phyloP scores from a whole-genome alignment of 1,140 invertebrate genomes.

The Drosophila chauvacae region DNA sequence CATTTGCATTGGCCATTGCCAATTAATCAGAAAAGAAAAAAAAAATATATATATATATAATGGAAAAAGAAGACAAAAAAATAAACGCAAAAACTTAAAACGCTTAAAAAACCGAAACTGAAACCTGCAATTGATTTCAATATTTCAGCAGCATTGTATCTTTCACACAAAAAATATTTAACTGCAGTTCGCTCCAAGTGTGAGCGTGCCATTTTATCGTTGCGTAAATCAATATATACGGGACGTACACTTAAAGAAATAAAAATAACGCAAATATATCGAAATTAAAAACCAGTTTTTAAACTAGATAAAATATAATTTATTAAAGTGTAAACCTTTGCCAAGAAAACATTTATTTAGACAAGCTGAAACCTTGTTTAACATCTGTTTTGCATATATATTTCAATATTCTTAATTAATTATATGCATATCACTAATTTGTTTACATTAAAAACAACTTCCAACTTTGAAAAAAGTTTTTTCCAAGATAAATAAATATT shows the following conservation, averaged over 20 bases:
- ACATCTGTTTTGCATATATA: neutral
- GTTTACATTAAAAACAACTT: neutral
- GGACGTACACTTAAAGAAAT: slow-evolving; percentile 1
- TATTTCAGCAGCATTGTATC: slow-evolving; percentile 69
- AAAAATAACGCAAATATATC: too few relatives aligned
- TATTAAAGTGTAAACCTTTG: neutral
- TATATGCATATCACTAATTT: neutral
- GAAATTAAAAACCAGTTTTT: neutral
- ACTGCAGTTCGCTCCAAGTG: slow-evolving; percentile 22
- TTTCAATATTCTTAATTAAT: neutral
- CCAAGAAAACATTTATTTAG: neutral
- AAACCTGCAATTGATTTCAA: slow-evolving; percentile 70
- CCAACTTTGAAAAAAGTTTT: neutral
- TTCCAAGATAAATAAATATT: too few relatives aligned
- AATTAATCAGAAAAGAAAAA: slow-evolving; percentile 66
- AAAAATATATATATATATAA: neutral
- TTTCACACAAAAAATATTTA: slow-evolving; percentile 40
- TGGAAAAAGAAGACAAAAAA: neutral
- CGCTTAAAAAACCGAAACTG: slow-evolving; percentile 29
- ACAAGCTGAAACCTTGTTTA: neutral
- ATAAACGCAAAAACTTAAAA: slow-evolving; percentile 17
- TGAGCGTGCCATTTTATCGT: slow-evolving; percentile 55
- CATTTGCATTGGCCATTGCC: slow-evolving; percentile 73
- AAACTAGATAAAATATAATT: neutral
- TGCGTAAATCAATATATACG: slow-evolving; percentile 68